Evolutionary conservation across 2,113 vertebrate genomes (phyloP).

Genomic region (Rhombomys opimus): DNA sequence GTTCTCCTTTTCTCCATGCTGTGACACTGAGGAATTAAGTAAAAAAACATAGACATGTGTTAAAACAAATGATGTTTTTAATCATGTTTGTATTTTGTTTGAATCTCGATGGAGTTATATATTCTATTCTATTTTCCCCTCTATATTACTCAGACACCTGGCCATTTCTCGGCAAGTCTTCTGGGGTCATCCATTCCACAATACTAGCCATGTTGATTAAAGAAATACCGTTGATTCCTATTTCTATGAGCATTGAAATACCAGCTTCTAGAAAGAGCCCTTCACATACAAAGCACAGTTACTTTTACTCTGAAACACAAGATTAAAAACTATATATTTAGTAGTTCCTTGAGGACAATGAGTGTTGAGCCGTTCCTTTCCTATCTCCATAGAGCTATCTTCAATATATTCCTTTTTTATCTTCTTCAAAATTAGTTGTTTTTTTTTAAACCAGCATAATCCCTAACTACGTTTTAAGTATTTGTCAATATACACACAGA

Average conservation of each 20-base stretch:
- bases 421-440: background rate
- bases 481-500: background rate
- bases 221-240: rapidly evolving
- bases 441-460: background rate
- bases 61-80: background rate
- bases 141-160: background rate
- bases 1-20: background rate
- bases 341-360: background rate
- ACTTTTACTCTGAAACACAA: conserved; percentile 15
- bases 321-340: background rate
- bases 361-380: background rate
- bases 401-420: background rate
- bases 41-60: background rate
- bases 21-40: background rate
- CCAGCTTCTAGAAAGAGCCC: background rate
- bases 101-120: background rate
- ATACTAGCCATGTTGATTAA: background rate
- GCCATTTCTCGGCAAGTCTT: background rate
- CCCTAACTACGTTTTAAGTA: background rate
- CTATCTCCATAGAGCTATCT: background rate
- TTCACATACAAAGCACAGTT: background rate
- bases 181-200: rapidly evolving
- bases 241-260: background rate
- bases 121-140: background rate
- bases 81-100: background rate